Evolutionary conservation across 2,797 vertebrate species (phyloP).

Genomic region (Lithobates pipiens): DNA sequence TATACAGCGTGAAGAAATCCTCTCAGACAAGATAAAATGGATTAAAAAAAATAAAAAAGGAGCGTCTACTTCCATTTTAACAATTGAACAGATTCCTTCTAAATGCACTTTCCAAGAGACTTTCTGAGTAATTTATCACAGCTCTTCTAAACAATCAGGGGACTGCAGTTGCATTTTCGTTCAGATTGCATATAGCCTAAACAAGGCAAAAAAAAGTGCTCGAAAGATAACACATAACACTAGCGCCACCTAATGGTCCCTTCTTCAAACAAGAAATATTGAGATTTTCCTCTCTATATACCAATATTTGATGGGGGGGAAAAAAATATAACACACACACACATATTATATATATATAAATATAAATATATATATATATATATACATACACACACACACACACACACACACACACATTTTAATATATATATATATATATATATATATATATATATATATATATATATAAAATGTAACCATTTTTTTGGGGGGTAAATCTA

Average conservation of each 20-base stretch:
- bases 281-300: no score
- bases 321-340: no score
- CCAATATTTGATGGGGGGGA: no score
- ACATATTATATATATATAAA: no score
- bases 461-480: no score
- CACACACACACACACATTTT: no score
- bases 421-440: no score
- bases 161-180: not conserved
- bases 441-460: no score
- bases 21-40: not conserved
- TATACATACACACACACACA: no score
- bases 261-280: not conserved
- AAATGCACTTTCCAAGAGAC: not conserved
- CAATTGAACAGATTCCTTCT: not conserved
- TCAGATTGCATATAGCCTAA: not conserved
- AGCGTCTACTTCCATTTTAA: not conserved
- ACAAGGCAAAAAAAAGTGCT: not conserved
- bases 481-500: no score
- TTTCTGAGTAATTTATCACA: constrained; percentile 1
- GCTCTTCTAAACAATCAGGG: constrained; percentile 3
- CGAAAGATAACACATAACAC: constrained; percentile 62
- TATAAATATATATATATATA: no score
- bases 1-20: not conserved
- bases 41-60: not conserved
- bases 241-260: constrained; percentile 77